Conservation (phyloP, 2,797 vertebrate genomes). For the Cynopterus sphinx region DNA sequence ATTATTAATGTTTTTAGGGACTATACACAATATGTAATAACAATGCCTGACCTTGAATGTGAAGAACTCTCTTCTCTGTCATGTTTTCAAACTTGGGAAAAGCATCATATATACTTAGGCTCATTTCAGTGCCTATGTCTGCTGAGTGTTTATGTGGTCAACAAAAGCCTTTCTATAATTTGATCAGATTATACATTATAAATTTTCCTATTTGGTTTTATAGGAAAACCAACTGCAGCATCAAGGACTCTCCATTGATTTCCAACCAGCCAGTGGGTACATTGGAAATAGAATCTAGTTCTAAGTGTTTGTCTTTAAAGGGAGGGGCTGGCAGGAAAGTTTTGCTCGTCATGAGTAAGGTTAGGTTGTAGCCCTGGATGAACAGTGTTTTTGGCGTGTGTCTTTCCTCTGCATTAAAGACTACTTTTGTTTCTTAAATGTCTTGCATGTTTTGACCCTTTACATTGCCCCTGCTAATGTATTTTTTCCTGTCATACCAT, state of each 20-base stretch:
- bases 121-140: not conserved
- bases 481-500: not conserved
- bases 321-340: not conserved
- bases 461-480: not conserved
- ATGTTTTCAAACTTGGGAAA: not conserved
- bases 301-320: not conserved
- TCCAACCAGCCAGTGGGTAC: not conserved
- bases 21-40: not conserved
- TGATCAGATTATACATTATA: not conserved
- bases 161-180: not conserved
- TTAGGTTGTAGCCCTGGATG: not conserved
- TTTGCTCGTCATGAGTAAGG: not conserved
- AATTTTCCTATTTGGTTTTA: conserved; percentile 25
- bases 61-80: not conserved
- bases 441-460: not conserved
- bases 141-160: not conserved
- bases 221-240: not conserved
- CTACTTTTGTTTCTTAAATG: not conserved
- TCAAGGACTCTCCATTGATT: not conserved
- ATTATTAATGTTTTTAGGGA: conserved; percentile 15
- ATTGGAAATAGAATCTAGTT: not conserved
- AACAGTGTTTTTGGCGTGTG: not conserved
- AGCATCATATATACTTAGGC: not conserved
- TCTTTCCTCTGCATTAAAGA: not conserved
- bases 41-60: not conserved